phyloP scores from a whole-genome alignment of 2,888 invertebrate genomes.

The Drosophila eohydei region DNA sequence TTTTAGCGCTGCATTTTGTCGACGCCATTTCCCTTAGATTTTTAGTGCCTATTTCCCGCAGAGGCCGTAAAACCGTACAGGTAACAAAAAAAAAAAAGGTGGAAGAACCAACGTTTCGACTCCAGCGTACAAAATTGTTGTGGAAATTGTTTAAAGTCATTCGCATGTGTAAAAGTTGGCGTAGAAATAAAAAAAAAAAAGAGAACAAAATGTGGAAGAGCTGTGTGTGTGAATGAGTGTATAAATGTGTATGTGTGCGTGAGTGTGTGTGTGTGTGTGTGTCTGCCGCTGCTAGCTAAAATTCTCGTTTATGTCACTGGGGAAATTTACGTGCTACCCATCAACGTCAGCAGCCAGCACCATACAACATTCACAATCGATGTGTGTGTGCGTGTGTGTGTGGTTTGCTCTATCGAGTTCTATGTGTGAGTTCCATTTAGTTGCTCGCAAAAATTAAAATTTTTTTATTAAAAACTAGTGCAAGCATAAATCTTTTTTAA shows the following conservation, averaged over 20 bases:
- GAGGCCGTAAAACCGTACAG: conserved; percentile 50
- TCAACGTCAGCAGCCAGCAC: conserved; percentile 59
- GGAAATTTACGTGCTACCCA: conserved; percentile 68
- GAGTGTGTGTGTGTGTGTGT: background rate
- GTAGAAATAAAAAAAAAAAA: conserved; percentile 29
- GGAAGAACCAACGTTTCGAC: conserved; percentile 6
- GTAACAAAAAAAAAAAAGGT: conserved; percentile 24
- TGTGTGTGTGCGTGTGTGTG: background rate
- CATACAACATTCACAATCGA: conserved; percentile 20
- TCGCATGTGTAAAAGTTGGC: conserved; percentile 63
- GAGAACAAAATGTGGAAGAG: background rate
- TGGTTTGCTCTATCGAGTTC: conserved; percentile 5
- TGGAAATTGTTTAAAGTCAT: conserved; percentile 70
- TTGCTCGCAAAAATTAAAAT: conserved; percentile 34
- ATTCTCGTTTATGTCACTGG: conserved; percentile 68
- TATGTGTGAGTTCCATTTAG: conserved; percentile 25
- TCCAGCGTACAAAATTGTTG: conserved; percentile 46
- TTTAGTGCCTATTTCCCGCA: conserved; percentile 65
- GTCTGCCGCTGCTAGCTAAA: conserved; percentile 30
- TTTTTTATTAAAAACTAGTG: conserved; percentile 41
- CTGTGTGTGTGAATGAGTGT: background rate
- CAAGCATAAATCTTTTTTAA: conserved; percentile 6
- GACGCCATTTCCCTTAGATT: conserved; percentile 57
- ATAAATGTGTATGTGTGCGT: background rate
- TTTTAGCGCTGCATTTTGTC: conserved; percentile 54